A percentile compares a stretch with the other conserved stretches of the same genome.
phyloP scores from a whole-genome alignment of 2,797 vertebrate genomes.

The Tachyglossus aculeatus region DNA sequence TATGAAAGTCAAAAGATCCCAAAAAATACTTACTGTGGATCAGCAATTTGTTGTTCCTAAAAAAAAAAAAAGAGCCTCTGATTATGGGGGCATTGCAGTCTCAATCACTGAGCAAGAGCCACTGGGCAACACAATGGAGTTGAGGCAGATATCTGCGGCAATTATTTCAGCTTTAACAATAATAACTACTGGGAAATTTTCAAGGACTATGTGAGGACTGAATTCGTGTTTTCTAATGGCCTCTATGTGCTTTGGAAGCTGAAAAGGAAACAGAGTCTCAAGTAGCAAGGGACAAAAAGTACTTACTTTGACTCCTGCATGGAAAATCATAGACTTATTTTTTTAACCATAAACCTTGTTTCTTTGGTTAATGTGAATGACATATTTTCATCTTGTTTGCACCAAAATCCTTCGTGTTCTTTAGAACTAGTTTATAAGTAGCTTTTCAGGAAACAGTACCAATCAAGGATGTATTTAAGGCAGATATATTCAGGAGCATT shows the following conservation, averaged over 20 bases:
- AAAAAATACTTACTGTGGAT: constrained; percentile 37
- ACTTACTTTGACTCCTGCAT: not conserved
- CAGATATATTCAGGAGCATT: not conserved
- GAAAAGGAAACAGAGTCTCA: not conserved
- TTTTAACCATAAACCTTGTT: not conserved
- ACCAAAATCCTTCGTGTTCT: not conserved
- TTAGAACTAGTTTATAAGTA: not conserved
- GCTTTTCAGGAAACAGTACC: not conserved
- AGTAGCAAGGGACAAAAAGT: not conserved
- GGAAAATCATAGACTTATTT: not conserved
- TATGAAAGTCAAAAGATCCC: constrained; percentile 47
- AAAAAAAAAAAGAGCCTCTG: constrained; percentile 18
- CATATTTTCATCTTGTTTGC: not conserved
- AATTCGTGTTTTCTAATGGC: constrained; percentile 6
- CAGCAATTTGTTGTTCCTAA: constrained; percentile 25
- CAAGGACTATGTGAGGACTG: not conserved
- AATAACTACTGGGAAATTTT: constrained; percentile 34
- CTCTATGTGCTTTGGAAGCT: not conserved
- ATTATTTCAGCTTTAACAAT: constrained; percentile 24
- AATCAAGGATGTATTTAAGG: not conserved
- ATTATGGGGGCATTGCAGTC: constrained; percentile 16
- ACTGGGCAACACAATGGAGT: constrained; percentile 33
- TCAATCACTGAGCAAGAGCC: constrained; percentile 11
- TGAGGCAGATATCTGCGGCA: constrained; percentile 12
- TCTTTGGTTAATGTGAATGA: constrained; percentile 5